These are phyloP conservation scores for Acanthochromis polyacanthus DNA, from an alignment of 2,113 vertebrate genomes.

Conservation along the genomic window DNA sequence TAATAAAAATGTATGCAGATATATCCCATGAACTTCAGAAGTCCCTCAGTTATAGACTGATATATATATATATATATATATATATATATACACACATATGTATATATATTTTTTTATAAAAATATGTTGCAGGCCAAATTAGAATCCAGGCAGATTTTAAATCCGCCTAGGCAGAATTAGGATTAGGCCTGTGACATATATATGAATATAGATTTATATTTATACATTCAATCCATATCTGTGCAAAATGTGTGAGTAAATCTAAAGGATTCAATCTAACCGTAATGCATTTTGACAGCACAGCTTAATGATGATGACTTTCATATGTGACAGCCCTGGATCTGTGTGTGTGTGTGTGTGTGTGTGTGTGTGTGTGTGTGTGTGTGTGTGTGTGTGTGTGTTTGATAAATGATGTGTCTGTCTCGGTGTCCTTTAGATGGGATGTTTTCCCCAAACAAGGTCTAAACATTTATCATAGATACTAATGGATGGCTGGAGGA, in stretches of 20 bases:
- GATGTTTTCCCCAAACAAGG: slow-evolving; percentile 82
- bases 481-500: slow-evolving; percentile 65
- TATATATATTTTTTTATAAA: too few relatives aligned
- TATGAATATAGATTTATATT: too few relatives aligned
- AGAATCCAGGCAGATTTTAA: too few relatives aligned
- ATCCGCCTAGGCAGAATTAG: too few relatives aligned
- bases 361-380: too few relatives aligned
- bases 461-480: slow-evolving; percentile 80
- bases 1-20: too few relatives aligned
- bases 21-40: too few relatives aligned
- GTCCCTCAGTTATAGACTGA: too few relatives aligned
- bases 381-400: slow-evolving; percentile 30
- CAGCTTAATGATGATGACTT: slow-evolving; percentile 65
- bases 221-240: not conserved
- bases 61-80: too few relatives aligned
- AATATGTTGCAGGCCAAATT: too few relatives aligned
- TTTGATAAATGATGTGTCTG: slow-evolving; percentile 72
- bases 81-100: too few relatives aligned
- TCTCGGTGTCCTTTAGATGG: slow-evolving; percentile 76
- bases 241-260: slow-evolving; percentile 32
- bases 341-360: not conserved
- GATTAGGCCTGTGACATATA: too few relatives aligned
- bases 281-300: slow-evolving; percentile 56
- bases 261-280: slow-evolving; percentile 19
- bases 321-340: slow-evolving; percentile 50